Evolutionary conservation across 1,140 invertebrate species (phyloP), one percentile per base, ranked within the genome.

Genomic region (Dysdera silvatica): DNA sequence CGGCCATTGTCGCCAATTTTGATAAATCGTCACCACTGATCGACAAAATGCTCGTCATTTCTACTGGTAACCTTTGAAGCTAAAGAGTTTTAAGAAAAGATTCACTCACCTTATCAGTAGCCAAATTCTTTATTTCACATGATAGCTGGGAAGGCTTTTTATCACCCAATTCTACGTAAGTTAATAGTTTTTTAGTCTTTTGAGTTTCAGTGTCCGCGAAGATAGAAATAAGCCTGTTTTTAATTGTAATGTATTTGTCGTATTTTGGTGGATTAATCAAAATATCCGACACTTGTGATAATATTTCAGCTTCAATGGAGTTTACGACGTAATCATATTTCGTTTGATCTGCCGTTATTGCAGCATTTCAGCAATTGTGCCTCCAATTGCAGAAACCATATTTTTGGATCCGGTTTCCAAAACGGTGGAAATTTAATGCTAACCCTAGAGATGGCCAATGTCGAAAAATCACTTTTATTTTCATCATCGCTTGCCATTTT

Each of bases 281-380:
- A 40, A 56, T 56, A n/a, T 56, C 52, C 3, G 28, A 45, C 24
- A 56, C 53, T 55, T 63, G 53, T 23, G 52, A 37, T 48, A 63
- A 56, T 41, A 55, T 51, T 63, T 63, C 61, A 31, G 43, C 53
- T 7, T 56, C 53, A 16, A 56, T 63, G 32, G 61, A 40, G 10
- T 32, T 52, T 14, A 49, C 35, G 24, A 63, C 43, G n/a, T 55
- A 55, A 63, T 56, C 61, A 32, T 49, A 56, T 56, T 63, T 63
- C 4, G 52, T 49, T 41, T 56, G 61, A 49, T 63, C 61, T 26
- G 35, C 28, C 6, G 35, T 63, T 3, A 63, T 63, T 51, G 20
- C 32, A 43, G 31, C 29, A 32, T 63, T 63, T 45, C 43, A n/a
- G 32, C 40, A 49, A 63, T 40, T 63, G 41, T 26, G 61, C 33